A percentile compares a stretch with the other conserved stretches of the same genome.
Conservation (phyloP, 2,797 vertebrate species). For the Gallirallus australis region DNA sequence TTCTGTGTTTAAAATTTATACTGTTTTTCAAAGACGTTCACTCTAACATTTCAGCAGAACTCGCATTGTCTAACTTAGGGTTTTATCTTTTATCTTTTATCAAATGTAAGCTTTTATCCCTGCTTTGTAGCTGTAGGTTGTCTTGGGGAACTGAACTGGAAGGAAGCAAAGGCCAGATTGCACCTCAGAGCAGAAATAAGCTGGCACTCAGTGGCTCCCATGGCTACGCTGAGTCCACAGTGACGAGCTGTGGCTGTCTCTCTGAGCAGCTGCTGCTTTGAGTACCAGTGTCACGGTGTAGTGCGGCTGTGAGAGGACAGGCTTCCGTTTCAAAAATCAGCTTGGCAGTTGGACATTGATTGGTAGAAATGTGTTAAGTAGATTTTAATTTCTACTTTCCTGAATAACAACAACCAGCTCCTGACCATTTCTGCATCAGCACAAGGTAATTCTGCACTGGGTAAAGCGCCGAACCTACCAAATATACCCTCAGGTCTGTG, state of each 20-base stretch:
- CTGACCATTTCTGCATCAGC: neutral
- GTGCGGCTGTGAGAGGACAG: accelerated
- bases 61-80: accelerated
- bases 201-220: neutral
- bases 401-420: neutral
- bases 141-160: neutral
- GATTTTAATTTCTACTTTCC: neutral
- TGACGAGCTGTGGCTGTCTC: neutral
- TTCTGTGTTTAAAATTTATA: neutral
- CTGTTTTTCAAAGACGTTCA: neutral
- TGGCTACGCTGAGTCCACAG: neutral
- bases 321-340: neutral
- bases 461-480: neutral
- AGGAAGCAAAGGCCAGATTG: neutral
- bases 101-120: neutral
- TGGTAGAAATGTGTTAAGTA: neutral
- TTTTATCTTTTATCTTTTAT: neutral
- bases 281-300: accelerated
- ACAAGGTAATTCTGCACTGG: neutral
- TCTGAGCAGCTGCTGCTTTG: neutral
- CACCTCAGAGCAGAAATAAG: neutral
- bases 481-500: accelerated
- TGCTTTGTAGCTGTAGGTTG: neutral
- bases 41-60: neutral
- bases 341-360: neutral